Conservation (phyloP, 1,140 invertebrate species). For the Saxidomus purpurata region DNA sequence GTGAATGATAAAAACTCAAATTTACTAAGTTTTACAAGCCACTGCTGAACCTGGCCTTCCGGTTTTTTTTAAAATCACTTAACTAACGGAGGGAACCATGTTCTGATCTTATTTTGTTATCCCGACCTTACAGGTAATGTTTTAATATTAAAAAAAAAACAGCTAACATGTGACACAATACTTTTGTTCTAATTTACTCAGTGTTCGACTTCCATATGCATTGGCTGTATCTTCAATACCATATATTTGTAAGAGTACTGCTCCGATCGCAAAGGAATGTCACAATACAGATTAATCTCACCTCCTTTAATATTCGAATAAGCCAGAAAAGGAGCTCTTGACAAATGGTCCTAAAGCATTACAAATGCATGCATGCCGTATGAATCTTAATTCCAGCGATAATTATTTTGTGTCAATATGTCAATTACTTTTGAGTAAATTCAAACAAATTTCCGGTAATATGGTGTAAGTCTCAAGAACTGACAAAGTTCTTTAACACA, state of each 20-base stretch:
- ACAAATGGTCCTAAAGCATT: neutral
- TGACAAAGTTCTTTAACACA: too few species aligned
- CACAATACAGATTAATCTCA: conserved; percentile 5
- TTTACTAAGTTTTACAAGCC: neutral
- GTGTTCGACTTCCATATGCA: too few species aligned
- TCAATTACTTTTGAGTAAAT: neutral
- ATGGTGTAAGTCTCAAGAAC: too few species aligned
- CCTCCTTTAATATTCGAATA: conserved; percentile 15
- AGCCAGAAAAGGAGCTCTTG: neutral
- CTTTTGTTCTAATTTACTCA: neutral
- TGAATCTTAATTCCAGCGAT: conserved; percentile 30
- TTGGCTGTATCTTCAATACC: neutral
- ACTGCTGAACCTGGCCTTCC: too few species aligned
- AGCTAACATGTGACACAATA: conserved; percentile 34
- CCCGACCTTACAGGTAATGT: neutral
- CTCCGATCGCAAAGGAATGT: too few species aligned
- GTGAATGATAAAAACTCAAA: neutral
- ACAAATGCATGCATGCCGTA: neutral
- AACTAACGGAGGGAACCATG: neutral
- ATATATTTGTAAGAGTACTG: conserved; percentile 1
- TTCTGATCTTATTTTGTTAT: conserved; percentile 12
- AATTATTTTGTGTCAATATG: neutral
- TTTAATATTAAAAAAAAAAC: conserved; percentile 28
- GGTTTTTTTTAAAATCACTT: conserved; percentile 11
- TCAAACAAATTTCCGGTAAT: neutral